Base-by-base conservation (phyloP, 2,113 vertebrate species). In the Cheirogaleus medius region DNA sequence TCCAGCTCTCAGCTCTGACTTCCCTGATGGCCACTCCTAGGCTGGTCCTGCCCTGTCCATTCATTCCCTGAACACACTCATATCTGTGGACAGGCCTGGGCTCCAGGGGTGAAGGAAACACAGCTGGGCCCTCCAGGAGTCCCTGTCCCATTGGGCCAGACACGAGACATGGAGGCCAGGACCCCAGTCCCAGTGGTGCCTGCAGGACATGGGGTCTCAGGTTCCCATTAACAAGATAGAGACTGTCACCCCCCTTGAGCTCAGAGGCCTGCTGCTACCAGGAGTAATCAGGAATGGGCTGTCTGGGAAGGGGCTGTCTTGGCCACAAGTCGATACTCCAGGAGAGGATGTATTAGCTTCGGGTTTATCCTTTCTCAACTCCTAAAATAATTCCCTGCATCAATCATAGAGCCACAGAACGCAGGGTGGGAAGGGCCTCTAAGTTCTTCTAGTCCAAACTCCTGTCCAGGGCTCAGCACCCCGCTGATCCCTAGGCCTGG, bases 401-500 rank as follows among this genome's bases (percentile, higher is more conserved):
- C 23, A 3, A 3, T 68, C 29, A 34, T 4, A 66, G 78, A 84
- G 83, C 71, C 77, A 21, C 0, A 0, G 64, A 69, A 44, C 0
- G 0, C 23, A 3, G 39, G 8, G 44, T 15, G 1, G 58, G 10
- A 47, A 11, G 21, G 25, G 47, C 29, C 49, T 58, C 42, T 4
- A 3, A 34, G 15, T 69, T 37, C 81, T 17, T 52, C 63, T 54
- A 49, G 78, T 29, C n/a, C 34, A 42, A 8, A 2, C 6, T 93
- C 47, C 47, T 78, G 44, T 10, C 64, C 81, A 23, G 37, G 4
- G 9, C 17, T 87, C 42, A 25, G 86, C 21, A 9, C 34, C n/a
- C 10, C 4, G 11, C 0, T 0, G 17, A 17, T 23, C 25, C 58
- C 9, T 4, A 8, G 1, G 29, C 37, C 20, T 1, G n/a, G 34